Percentiles rank a stretch among this genome's conserved stretches.
Evolutionary conservation across 1,140 invertebrate species (phyloP).

Genomic region (Trinorchestia longiramus): DNA sequence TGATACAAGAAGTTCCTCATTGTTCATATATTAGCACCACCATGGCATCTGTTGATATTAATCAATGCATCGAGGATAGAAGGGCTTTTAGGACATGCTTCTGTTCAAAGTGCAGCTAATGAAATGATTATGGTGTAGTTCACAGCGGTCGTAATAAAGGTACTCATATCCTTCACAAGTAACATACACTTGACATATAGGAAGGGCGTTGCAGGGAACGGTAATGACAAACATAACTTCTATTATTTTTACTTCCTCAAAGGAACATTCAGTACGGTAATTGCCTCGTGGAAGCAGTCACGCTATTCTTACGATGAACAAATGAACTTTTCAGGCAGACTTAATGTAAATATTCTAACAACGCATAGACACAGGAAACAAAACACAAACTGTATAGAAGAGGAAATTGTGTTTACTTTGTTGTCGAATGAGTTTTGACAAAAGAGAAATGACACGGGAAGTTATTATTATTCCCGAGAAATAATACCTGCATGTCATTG

Average conservation of each 20-base stretch:
- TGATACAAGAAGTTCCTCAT: too few relatives aligned
- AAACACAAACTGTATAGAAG: not conserved
- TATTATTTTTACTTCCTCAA: slow-evolving; percentile 34
- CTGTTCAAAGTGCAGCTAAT: not conserved
- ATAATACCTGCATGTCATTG: not conserved
- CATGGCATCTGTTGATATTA: too few relatives aligned
- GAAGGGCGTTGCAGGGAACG: not conserved
- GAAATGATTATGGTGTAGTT: not conserved
- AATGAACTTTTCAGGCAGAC: not conserved
- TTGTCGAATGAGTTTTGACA: not conserved
- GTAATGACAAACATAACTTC: slow-evolving; percentile 39
- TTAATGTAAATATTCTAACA: slow-evolving; percentile 24
- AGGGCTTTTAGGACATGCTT: not conserved
- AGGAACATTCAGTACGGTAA: slow-evolving; percentile 9
- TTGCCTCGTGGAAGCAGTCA: not conserved
- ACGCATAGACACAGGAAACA: not conserved
- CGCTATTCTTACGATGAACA: slow-evolving; percentile 16
- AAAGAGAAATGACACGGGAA: not conserved
- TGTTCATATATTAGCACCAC: too few relatives aligned
- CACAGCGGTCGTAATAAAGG: not conserved
- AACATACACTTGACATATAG: not conserved
- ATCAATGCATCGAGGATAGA: not conserved
- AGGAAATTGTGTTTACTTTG: not conserved
- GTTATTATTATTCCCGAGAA: not conserved
- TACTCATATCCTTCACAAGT: not conserved